These are phyloP conservation scores for Lacanobia oleracea DNA, from an alignment of 2,888 invertebrate genomes.

Conservation along the genomic window DNA sequence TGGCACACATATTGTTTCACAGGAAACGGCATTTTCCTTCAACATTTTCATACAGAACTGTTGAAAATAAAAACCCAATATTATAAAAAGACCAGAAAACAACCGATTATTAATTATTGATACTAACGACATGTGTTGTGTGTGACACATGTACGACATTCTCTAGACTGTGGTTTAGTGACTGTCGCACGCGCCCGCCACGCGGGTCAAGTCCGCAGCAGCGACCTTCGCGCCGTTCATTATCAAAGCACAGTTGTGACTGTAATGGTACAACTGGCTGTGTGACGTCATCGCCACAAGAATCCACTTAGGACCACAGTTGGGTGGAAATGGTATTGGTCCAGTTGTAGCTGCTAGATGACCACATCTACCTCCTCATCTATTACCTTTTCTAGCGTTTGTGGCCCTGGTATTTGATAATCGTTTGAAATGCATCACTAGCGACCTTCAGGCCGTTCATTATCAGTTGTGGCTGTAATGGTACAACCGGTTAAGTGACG, in stretches of 20 bases:
- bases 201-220: conserved; percentile 23
- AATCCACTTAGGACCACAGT: background rate
- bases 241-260: conserved; percentile 37
- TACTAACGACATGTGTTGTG: background rate
- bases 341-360: background rate
- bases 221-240: conserved; percentile 54
- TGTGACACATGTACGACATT: no score
- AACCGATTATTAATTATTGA: background rate
- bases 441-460: conserved; percentile 54
- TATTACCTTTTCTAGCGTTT: no score
- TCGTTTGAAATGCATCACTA: no score
- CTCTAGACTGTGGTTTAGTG: background rate
- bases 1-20: no score
- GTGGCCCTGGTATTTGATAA: no score
- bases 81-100: background rate
- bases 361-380: no score
- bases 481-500: conserved; percentile 1
- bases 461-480: conserved; percentile 19
- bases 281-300: conserved; percentile 15
- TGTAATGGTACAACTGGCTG: background rate
- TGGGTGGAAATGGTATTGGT: no score
- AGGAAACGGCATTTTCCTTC: no score
- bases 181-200: conserved; percentile 26
- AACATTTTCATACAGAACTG: no score
- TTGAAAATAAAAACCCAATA: background rate